Evolutionary conservation across 2,888 invertebrate species (phyloP).

Genomic region (Tribolium freemani): DNA sequence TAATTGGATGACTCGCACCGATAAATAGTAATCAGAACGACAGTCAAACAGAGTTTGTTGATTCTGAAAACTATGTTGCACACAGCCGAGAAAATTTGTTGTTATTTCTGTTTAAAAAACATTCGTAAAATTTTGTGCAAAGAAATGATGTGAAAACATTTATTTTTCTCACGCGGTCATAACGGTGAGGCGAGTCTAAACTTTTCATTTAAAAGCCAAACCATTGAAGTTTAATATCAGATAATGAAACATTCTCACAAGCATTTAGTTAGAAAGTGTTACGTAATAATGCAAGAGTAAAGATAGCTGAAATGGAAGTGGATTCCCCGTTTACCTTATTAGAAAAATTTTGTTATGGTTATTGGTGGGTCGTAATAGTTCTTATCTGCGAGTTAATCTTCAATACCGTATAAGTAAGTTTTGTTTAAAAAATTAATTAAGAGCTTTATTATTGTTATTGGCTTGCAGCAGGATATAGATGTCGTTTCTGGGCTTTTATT

Average conservation of each 20-base stretch:
- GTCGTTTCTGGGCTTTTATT: background rate
- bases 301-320: background rate
- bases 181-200: background rate
- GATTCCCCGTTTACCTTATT: too few relatives aligned
- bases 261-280: conserved; percentile 1
- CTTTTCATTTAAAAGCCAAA: background rate
- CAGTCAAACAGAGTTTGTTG: too few relatives aligned
- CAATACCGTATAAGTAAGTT: background rate
- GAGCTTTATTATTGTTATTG: background rate
- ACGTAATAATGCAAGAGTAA: background rate
- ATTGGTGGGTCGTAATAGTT: background rate
- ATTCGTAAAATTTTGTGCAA: background rate
- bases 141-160: background rate
- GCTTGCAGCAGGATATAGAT: background rate
- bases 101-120: too few relatives aligned
- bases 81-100: too few relatives aligned
- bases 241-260: background rate
- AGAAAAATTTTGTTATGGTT: background rate
- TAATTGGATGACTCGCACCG: background rate
- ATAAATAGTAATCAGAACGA: background rate
- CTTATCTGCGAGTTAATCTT: background rate
- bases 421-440: background rate
- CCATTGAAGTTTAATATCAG: background rate
- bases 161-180: background rate
- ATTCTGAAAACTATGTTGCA: too few relatives aligned